phyloP scores from a whole-genome alignment of 2,888 invertebrate genomes.

The Ormyrus pomaceus region DNA sequence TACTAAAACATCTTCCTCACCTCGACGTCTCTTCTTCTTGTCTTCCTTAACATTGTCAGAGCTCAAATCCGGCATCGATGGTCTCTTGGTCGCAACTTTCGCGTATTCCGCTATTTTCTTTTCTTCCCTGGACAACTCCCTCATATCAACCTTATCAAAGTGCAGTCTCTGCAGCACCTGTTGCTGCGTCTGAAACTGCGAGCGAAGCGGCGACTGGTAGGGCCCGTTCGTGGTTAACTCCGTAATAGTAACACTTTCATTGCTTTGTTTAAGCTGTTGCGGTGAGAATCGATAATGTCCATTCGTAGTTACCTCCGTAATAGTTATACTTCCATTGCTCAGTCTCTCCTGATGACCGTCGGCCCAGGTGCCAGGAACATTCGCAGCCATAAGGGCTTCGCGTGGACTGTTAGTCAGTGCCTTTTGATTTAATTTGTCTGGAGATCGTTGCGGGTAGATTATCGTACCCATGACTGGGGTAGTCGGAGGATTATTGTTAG shows the following conservation, averaged over 20 bases:
- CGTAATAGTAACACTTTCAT: conserved; percentile 1
- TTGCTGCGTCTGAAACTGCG: neutral
- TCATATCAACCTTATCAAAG: no score
- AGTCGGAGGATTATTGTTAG: neutral
- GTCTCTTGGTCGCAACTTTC: conserved; percentile 34
- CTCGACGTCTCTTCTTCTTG: conserved; percentile 41
- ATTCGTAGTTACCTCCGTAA: conserved; percentile 9
- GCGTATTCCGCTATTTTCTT: conserved; percentile 36
- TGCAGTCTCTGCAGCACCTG: neutral
- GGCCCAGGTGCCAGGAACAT: conserved; percentile 9
- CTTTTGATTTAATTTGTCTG: neutral
- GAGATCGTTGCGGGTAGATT: conserved; percentile 17
- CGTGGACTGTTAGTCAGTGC: conserved; percentile 48
- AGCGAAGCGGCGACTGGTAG: neutral
- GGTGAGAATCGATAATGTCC: neutral
- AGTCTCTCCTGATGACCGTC: neutral
- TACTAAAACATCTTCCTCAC: conserved; percentile 12
- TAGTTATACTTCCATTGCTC: neutral
- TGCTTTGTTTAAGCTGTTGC: neutral
- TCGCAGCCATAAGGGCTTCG: conserved; percentile 42
- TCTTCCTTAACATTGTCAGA: conserved; percentile 28
- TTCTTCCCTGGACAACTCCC: conserved; percentile 14
- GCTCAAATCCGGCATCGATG: neutral
- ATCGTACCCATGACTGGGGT: neutral
- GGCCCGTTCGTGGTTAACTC: neutral